Evolutionary conservation across 2,113 vertebrate genomes (phyloP).

Genomic region (Hippocampus abdominalis): DNA sequence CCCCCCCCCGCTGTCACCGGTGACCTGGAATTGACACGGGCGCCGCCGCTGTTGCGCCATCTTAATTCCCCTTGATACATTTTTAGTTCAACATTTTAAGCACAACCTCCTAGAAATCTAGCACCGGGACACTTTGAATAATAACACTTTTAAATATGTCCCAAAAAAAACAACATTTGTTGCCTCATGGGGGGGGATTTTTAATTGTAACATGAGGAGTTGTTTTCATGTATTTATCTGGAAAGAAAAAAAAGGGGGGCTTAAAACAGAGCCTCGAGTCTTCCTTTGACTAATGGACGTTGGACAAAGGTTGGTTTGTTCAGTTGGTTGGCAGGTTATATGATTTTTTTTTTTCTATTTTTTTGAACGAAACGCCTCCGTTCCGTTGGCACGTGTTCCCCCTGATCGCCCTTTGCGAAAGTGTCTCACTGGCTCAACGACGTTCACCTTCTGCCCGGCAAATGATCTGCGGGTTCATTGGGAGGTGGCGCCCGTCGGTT

Average conservation of each 20-base stretch:
- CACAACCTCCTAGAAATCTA: too few relatives aligned
- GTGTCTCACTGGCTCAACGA: not conserved
- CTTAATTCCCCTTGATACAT: too few relatives aligned
- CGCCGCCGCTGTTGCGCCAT: not conserved
- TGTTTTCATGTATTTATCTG: not conserved
- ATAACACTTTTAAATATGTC: not conserved
- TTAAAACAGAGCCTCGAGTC: not conserved
- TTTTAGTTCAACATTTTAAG: too few relatives aligned
- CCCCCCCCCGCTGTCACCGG: conserved; percentile 6
- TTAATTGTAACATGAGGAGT: not conserved
- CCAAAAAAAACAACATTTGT: not conserved
- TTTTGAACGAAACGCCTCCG: not conserved
- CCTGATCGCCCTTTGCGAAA: not conserved
- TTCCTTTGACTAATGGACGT: not conserved
- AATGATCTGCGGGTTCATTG: not conserved
- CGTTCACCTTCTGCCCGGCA: not conserved
- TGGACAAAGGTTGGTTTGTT: not conserved
- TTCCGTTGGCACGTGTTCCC: not conserved
- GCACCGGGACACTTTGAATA: not conserved
- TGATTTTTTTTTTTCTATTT: not conserved
- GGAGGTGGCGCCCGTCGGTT: not conserved
- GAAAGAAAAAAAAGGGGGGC: too few relatives aligned
- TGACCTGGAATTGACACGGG: conserved; percentile 5
- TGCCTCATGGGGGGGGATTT: not conserved
- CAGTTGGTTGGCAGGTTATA: not conserved